A percentile compares a stretch with the other conserved stretches of the same genome.
These are phyloP conservation scores for Zaprionus gabonicus DNA, from an alignment of 1,140 invertebrate species.

Conservation along the genomic window DNA sequence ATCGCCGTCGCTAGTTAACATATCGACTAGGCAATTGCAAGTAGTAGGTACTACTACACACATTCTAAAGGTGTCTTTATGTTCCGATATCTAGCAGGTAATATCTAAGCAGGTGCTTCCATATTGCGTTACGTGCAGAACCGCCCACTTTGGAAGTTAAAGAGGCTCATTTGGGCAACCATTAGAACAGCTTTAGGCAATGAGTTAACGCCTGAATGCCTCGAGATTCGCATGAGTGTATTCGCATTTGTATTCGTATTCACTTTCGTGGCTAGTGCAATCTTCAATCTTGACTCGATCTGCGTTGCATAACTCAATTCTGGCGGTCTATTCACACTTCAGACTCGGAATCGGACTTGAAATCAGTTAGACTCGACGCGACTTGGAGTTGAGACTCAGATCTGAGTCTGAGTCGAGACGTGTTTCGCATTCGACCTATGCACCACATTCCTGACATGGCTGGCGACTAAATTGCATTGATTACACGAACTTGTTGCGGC, in stretches of 20 bases:
- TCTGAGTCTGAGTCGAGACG: slow-evolving; percentile 38
- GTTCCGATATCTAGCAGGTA: slow-evolving; percentile 33
- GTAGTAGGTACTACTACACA: background rate
- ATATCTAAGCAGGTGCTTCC: slow-evolving; percentile 31
- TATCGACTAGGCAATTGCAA: slow-evolving; percentile 7
- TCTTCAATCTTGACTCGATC: slow-evolving; percentile 49
- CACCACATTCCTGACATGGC: slow-evolving; percentile 66
- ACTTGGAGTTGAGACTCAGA: slow-evolving; percentile 2
- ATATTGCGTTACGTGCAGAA: slow-evolving; percentile 3
- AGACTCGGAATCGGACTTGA: slow-evolving; percentile 17
- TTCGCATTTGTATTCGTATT: slow-evolving; percentile 1
- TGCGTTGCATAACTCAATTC: slow-evolving; percentile 41
- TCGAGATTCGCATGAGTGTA: slow-evolving; percentile 16
- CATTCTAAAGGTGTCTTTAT: slow-evolving; percentile 14
- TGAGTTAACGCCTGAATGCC: slow-evolving; percentile 62
- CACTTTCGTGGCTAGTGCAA: slow-evolving; percentile 35
- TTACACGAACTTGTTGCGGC: slow-evolving; percentile 62
- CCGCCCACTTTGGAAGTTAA: background rate
- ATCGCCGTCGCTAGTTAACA: background rate
- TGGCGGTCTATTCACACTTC: slow-evolving; percentile 51
- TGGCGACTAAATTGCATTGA: slow-evolving; percentile 73
- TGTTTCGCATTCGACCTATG: slow-evolving; percentile 67
- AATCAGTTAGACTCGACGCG: slow-evolving; percentile 8
- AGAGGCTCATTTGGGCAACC: slow-evolving; percentile 65
- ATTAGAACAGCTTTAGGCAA: slow-evolving; percentile 80